Percentiles rank a stretch among this genome's conserved stretches.
Evolutionary conservation across 2,888 invertebrate genomes (phyloP).

Genomic region (Microchrysa polita): DNA sequence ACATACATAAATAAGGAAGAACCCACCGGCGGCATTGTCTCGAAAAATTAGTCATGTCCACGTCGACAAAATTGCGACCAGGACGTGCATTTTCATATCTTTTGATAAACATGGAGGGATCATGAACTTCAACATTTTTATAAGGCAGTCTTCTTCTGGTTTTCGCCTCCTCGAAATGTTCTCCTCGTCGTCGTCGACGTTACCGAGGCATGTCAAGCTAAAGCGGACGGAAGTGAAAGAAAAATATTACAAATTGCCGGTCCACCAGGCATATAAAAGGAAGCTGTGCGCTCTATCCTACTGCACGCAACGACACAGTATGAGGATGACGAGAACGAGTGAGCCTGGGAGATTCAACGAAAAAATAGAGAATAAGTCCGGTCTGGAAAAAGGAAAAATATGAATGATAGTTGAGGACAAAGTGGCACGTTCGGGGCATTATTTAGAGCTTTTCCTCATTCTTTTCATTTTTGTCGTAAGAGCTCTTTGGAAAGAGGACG

Average conservation of each 20-base stretch:
- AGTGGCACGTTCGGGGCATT: conserved; percentile 39
- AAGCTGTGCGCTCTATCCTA: neutral
- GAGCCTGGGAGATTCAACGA: too few species aligned
- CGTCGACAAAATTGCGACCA: conserved; percentile 38
- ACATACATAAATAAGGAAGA: conserved; percentile 18
- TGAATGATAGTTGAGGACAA: conserved; percentile 34
- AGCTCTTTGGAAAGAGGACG: conserved; percentile 3
- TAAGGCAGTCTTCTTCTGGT: conserved; percentile 2
- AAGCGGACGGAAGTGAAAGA: conserved; percentile 29
- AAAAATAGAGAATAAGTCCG: neutral
- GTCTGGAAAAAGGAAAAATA: conserved; percentile 9
- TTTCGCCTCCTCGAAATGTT: neutral
- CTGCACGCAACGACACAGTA: too few species aligned
- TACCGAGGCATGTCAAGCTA: neutral
- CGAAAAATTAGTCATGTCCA: conserved; percentile 41
- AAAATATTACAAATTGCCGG: conserved; percentile 39
- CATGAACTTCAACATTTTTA: conserved; percentile 29
- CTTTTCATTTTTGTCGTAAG: neutral
- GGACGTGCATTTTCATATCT: conserved; percentile 44
- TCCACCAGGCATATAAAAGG: conserved; percentile 1
- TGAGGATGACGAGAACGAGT: too few species aligned
- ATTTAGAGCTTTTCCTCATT: conserved; percentile 27
- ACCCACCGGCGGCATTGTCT: neutral
- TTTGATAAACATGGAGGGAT: conserved; percentile 32
- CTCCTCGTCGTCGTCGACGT: neutral